Base-by-base conservation (phyloP, 2,113 vertebrate genomes). In the Platysternon megacephalum region DNA sequence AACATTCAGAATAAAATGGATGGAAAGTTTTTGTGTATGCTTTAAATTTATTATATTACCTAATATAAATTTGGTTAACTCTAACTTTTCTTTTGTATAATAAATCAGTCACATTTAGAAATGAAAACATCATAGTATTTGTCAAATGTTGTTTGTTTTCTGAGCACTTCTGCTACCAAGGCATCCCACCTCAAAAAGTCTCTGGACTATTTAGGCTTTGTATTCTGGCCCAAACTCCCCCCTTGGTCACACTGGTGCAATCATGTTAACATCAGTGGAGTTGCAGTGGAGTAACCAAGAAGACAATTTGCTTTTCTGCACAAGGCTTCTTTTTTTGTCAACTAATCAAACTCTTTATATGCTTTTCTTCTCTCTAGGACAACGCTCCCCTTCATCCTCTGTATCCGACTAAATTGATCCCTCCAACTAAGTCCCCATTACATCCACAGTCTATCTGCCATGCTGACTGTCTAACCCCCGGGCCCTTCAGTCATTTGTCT, bases 401-500 rank as follows among this genome's bases (percentile, higher is more conserved):
- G 32, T 93, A 97, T 95, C 92, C 96, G 94, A 94, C 87, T 95
- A 97, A 98, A 97, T 83, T 42, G 55, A 93, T 90, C 82, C 87
- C 82, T 97, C 82, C 97, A 95, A 79, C 93, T 96, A 95, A 97
- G 76, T 94, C 91, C 91, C 86, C 94, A 95, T 95, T 97, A 82
- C 39, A 26, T 88, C 86, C 96, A 84, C 87, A 82, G 3, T 93
- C 87, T 12, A 3, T 94, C 74, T 97, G 95, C 14, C 93, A 96
- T 3, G 46, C 95, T 52, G 87, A 95, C 76, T 97, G 81, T 88
- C 91, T 98, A 91, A 98, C 82, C 72, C 88, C 97, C 22, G 93
- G 95, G 97, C 96, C 96, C 81, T 98, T 98, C 93, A 97, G 91
- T 78, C 94, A 97, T 55, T 94, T 98, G 86, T 97, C 94, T 91